Evolutionary conservation across 2,113 vertebrate species (phyloP).

Genomic region (Ramphastos sulfuratus): DNA sequence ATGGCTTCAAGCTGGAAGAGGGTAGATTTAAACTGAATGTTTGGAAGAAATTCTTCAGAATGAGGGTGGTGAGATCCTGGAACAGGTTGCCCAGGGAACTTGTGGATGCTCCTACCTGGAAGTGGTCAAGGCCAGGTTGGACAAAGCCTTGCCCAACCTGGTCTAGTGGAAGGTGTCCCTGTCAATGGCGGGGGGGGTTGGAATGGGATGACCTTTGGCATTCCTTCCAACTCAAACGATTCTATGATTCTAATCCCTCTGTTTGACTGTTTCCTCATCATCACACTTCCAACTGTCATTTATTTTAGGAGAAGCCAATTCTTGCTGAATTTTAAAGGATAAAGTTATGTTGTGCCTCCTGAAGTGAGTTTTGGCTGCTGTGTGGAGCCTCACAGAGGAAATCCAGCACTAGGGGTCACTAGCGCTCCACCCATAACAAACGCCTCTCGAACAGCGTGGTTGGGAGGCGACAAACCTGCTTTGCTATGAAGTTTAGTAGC

Average conservation of each 20-base stretch:
- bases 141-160: no score
- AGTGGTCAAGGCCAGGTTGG: no score
- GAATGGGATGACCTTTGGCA: no score
- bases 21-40: no score
- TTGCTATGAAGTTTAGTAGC: neutral
- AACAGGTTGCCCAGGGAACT: no score
- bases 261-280: neutral
- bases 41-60: no score
- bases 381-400: rapidly evolving
- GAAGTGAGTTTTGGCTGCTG: rapidly evolving
- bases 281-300: neutral
- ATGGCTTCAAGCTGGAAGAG: no score
- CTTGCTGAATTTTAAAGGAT: neutral
- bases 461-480: neutral
- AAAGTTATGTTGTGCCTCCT: rapidly evolving
- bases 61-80: no score
- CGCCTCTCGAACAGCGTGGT: rapidly evolving
- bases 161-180: no score
- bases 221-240: no score
- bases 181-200: no score
- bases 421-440: neutral
- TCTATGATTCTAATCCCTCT: neutral
- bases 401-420: conserved; percentile 49
- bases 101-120: no score
- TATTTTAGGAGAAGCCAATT: neutral